A percentile compares a stretch with the other conserved stretches of the same genome.
Conservation (phyloP, 2,888 invertebrate genomes). For the Leucozona laternaria region DNA sequence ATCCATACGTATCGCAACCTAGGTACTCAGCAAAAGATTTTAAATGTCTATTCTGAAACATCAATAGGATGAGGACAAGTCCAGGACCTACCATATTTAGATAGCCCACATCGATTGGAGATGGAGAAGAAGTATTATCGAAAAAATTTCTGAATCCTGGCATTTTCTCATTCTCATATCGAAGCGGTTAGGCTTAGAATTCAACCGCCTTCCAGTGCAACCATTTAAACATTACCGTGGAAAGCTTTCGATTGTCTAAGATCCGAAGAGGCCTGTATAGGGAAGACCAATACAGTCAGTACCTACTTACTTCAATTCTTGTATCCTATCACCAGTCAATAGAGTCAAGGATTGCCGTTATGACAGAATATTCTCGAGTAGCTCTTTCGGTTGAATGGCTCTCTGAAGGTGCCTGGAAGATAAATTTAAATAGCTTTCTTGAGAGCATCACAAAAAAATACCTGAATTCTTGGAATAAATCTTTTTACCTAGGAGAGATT, state of each 20-base stretch:
- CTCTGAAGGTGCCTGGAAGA: conserved; percentile 59
- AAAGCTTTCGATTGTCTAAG: conserved; percentile 54
- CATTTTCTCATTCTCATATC: conserved; percentile 28
- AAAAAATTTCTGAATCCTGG: conserved; percentile 41
- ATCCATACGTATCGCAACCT: conserved; percentile 10
- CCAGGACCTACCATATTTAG: not conserved
- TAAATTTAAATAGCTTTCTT: conserved; percentile 51
- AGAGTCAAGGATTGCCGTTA: not conserved
- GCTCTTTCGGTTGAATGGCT: conserved; percentile 53
- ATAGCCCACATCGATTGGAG: conserved; percentile 7
- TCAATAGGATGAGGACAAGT: not conserved
- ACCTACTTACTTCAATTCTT: too few species aligned
- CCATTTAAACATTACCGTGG: conserved; percentile 61
- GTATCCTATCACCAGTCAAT: not conserved
- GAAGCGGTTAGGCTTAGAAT: conserved; percentile 22
- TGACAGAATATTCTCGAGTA: conserved; percentile 45
- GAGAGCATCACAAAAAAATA: conserved; percentile 45
- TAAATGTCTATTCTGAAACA: conserved; percentile 23
- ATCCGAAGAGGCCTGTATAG: too few species aligned
- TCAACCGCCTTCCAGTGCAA: conserved; percentile 58
- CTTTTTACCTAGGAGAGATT: not conserved
- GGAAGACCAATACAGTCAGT: too few species aligned
- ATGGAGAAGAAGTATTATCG: conserved; percentile 7
- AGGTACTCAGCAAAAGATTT: conserved; percentile 29
- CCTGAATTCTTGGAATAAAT: conserved; percentile 34